Evolutionary conservation across 2,113 vertebrate species (phyloP).

Genomic region (Atherinomorus stipes): DNA sequence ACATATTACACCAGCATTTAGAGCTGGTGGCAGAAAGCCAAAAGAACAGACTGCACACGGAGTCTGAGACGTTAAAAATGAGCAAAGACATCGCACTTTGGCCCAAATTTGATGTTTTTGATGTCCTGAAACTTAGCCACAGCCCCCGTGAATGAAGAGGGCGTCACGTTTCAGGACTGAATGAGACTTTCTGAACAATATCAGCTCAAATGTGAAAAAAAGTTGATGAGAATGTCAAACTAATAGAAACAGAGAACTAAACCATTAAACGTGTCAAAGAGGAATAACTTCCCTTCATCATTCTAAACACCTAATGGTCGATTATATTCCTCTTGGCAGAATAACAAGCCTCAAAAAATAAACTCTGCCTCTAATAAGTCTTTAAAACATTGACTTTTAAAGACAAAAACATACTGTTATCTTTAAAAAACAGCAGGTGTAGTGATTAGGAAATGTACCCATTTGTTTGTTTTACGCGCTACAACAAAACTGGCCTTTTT

Average conservation of each 20-base stretch:
- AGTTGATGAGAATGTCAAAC: neutral
- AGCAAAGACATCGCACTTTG: no score
- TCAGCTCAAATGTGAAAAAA: neutral
- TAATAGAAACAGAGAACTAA: neutral
- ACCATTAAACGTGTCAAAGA: neutral
- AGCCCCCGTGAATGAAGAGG: neutral
- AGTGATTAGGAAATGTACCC: neutral
- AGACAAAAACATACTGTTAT: neutral
- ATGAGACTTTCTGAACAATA: no score
- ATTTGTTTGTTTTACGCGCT: neutral
- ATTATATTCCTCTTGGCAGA: neutral
- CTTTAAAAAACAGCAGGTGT: neutral
- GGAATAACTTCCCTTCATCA: neutral
- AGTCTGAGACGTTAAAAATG: neutral
- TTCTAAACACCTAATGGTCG: neutral
- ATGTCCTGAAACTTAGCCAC: neutral
- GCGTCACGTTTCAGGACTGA: neutral
- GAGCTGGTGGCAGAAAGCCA: neutral
- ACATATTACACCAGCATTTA: constrained; percentile 3
- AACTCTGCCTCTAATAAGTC: neutral
- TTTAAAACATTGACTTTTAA: no score
- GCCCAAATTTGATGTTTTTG: no score
- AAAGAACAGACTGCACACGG: neutral
- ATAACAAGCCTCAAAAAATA: neutral
- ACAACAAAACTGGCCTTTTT: neutral